Base-by-base conservation (phyloP, 1,140 invertebrate genomes). In the Tetramorium simillimum region DNA sequence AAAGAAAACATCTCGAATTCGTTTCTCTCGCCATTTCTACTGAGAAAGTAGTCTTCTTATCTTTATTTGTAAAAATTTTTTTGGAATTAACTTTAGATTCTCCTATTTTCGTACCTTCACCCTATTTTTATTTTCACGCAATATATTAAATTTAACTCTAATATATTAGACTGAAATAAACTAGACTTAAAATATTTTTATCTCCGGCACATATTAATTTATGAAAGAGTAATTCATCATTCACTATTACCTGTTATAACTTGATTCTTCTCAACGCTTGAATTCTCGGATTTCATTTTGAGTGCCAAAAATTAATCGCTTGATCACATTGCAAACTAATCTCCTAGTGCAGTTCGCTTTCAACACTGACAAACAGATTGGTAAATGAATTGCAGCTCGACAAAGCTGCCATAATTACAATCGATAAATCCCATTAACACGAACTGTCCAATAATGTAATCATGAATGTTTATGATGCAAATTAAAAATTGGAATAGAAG, bases 401-500 rank as follows among this genome's bases (percentile, higher is more conserved):
- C 28, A 56, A 67, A 28, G 63, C 40, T 9, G n/a, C 62, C 18
- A 69, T 81, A 69, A 56, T 81, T 81, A 69, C 62, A 77, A 28
- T 62, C 33, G 28, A 9, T 33, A 69, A 69, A 37, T 56, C 6
- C 62, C 40, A 56, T 81, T 81, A 81, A 43, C 28, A 69, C 14
- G 21, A 37, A 53, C 9, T 12, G 18, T 43, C n/a, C 49, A 51
- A 14, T 56, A 46, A 69, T 10, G 12, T 40, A 7, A 81, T 80
- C 49, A 12, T 16, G 33, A 2, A 81, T 81, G 33, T 69, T 53
- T 69, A 40, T 49, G 33, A 63, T 56, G 24, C 46, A 51, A 67
- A 56, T 81, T 51, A 69, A 81, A 67, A 81, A 81, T 40, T 81
- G 21, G 16, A 67, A 65, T 46, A 37, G n/a, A 62, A 77, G 5